A percentile compares a stretch with the other conserved stretches of the same genome.
phyloP scores from a whole-genome alignment of 2,888 invertebrate species.

The Zaprionus lineosus region DNA sequence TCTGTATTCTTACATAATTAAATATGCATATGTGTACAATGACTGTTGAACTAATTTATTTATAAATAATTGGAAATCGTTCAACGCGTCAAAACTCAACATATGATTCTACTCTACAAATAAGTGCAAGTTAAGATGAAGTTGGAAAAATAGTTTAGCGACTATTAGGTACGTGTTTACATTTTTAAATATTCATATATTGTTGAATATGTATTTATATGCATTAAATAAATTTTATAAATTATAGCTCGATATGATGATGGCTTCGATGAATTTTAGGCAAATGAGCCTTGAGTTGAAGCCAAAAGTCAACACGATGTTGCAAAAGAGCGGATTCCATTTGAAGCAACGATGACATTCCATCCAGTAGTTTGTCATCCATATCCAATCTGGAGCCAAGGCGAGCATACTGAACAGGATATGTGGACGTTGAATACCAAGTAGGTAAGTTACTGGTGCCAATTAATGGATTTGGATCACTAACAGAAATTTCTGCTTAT shows the following conservation, averaged over 20 bases:
- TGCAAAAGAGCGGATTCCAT: constrained; percentile 85
- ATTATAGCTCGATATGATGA: constrained; percentile 52
- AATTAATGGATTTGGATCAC: constrained; percentile 86
- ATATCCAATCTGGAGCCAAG: constrained; percentile 84
- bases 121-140: too few relatives aligned
- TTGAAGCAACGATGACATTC: constrained; percentile 78
- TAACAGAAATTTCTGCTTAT: constrained; percentile 65
- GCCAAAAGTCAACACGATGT: constrained; percentile 87
- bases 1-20: too few relatives aligned
- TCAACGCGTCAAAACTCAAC: too few relatives aligned
- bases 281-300: constrained; percentile 84
- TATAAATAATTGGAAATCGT: too few relatives aligned
- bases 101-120: too few relatives aligned
- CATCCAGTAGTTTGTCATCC: constrained; percentile 81
- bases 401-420: constrained; percentile 80
- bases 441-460: constrained; percentile 81
- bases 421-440: constrained; percentile 85
- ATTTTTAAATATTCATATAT: too few relatives aligned
- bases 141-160: too few relatives aligned
- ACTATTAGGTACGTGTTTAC: too few relatives aligned
- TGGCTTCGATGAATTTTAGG: constrained; percentile 30
- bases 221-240: not conserved
- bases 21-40: too few relatives aligned
- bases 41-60: too few relatives aligned
- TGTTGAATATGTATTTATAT: too few relatives aligned